These are phyloP conservation scores for Acanthosoma haemorrhoidale DNA, from an alignment of 2,888 invertebrate genomes.

Conservation along the genomic window DNA sequence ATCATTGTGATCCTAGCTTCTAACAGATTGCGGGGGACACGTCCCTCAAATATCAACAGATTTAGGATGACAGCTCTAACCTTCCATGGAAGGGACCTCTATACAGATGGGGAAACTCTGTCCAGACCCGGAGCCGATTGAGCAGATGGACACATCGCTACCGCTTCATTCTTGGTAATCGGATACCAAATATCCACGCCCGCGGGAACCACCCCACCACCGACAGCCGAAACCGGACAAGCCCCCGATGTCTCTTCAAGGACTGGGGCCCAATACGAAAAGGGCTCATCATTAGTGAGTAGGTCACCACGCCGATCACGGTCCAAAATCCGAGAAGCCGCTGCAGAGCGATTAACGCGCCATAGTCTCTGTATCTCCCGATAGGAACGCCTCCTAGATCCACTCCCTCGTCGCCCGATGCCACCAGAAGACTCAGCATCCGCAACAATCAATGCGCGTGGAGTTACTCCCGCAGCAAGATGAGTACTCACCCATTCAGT, in stretches of 20 bases:
- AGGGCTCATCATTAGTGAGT: neutral
- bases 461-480: neutral
- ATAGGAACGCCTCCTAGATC: neutral
- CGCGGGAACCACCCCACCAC: neutral
- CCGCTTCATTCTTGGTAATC: neutral
- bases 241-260: neutral
- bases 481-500: neutral
- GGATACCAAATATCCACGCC: neutral
- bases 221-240: neutral
- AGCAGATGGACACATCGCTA: neutral
- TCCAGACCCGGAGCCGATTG: constrained; percentile 20
- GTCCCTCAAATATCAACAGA: constrained; percentile 18
- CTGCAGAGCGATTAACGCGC: neutral
- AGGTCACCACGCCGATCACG: too few species aligned
- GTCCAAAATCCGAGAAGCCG: too few species aligned
- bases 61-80: constrained; percentile 13
- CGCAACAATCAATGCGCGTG: neutral
- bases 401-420: neutral
- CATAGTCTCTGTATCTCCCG: neutral
- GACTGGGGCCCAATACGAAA: neutral
- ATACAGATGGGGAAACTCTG: neutral
- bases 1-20: constrained; percentile 21
- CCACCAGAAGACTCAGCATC: neutral
- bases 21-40: constrained; percentile 6
- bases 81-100: neutral